Base-by-base conservation (phyloP, 2,888 invertebrate genomes). In the Eilema depressum region DNA sequence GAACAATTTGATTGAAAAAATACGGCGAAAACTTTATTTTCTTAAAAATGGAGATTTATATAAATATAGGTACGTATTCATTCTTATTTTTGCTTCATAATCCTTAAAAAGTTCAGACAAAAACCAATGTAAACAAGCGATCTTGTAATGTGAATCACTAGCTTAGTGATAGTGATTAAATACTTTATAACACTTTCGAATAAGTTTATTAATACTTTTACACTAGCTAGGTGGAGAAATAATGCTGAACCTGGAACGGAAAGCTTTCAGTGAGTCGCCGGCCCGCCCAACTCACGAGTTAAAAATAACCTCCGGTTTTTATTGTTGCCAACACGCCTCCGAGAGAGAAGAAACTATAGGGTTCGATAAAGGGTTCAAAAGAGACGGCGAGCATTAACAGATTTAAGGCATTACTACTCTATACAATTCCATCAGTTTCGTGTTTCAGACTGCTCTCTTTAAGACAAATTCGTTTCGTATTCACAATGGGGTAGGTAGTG, bases 301-400 rank as follows among this genome's bases (percentile, higher is more conserved):
- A 94, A 94, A 94, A 94, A 94, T 95, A 95, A 94, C 93, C 92
- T 93, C 93, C 93, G 92, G 93, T 94, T 94, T 94, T 94, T 94
- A 92, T 92, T 93, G 91, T 92, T 90, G 87, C 87, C 87, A 91
- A 86, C 92, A 89, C 91, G 90, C 88, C 87, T 90, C 85, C 76
- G 93, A 86, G 92, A 93, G 91, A 90, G 94, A 94, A 86, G 83
- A 90, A 87, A 81, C 86, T 87, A 93, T 88, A 89, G 89, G 88
- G 88, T 87, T 85, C 79, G 73, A 75, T 78, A 71, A 84, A 88
- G 87, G 86, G 90, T 88, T 87, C 75, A 92, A 93, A 81, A 88
- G 92, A 91, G 93, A 94, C 86, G 84, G 86, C 82, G 68, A 89
- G 90, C 91, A 89, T n/a, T 91, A 92, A 93, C 93, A 91, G 90